A percentile compares a stretch with the other conserved stretches of the same genome.
Conservation (phyloP, 2,797 vertebrate species). For the Chrosomus eos region DNA sequence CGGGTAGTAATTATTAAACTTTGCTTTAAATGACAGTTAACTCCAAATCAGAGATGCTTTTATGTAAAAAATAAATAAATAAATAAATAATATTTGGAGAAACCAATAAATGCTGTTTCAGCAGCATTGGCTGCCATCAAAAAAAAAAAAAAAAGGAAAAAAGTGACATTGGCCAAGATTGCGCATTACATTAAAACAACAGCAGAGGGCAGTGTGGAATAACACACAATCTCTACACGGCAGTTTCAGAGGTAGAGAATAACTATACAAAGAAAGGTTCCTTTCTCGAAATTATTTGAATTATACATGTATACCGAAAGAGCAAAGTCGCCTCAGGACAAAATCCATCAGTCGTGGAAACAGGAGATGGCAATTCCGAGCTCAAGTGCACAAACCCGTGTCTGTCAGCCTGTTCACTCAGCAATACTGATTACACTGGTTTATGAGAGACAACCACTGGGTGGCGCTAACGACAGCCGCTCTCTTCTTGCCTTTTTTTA, state of each 20-base stretch:
- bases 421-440: neutral
- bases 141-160: neutral
- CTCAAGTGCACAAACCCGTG: neutral
- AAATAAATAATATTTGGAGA: neutral
- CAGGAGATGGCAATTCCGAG: neutral
- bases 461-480: neutral
- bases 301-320: neutral
- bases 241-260: neutral
- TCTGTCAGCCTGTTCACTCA: neutral
- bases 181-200: constrained; percentile 41
- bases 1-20: neutral
- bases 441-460: constrained; percentile 15
- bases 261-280: neutral
- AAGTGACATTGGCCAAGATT: neutral
- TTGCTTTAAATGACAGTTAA: neutral
- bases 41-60: neutral
- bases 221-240: neutral
- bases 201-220: constrained; percentile 58
- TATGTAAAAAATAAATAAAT: neutral
- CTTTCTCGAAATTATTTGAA: neutral
- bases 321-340: neutral
- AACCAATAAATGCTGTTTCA: constrained; percentile 6
- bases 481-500: neutral
- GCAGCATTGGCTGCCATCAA: neutral
- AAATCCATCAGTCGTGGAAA: neutral